phyloP scores from a whole-genome alignment of 2,888 invertebrate species.

The Cerastis rubricosa region DNA sequence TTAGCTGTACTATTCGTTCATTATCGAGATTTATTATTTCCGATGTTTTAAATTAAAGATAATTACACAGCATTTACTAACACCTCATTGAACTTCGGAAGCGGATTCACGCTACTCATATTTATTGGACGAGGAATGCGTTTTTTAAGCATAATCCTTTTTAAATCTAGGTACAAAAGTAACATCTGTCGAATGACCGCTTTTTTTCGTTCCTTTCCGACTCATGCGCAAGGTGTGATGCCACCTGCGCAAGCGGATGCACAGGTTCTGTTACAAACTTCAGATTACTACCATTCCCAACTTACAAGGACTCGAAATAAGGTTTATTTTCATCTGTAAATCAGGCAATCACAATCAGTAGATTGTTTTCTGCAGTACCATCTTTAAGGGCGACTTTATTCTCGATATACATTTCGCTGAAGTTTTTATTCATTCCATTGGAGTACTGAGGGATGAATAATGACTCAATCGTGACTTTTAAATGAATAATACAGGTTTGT shows the following conservation, averaged over 20 bases:
- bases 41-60: slow-evolving; percentile 44
- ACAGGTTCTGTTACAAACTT: slow-evolving; percentile 52
- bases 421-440: slow-evolving; percentile 59
- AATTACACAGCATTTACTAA: slow-evolving; percentile 37
- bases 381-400: slow-evolving; percentile 51
- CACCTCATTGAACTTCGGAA: slow-evolving; percentile 39
- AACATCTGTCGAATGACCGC: slow-evolving; percentile 71
- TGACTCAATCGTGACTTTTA: slow-evolving; percentile 70
- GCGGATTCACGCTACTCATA: slow-evolving; percentile 42
- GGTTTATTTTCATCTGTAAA: slow-evolving; percentile 38
- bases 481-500: slow-evolving; percentile 55
- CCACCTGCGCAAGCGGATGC: slow-evolving; percentile 78
- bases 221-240: slow-evolving; percentile 77
- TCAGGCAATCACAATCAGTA: not conserved
- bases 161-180: slow-evolving; percentile 57
- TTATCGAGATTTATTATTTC: slow-evolving; percentile 48
- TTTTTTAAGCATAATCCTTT: slow-evolving; percentile 50
- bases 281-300: slow-evolving; percentile 7
- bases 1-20: slow-evolving; percentile 48
- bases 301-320: slow-evolving; percentile 23
- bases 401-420: slow-evolving; percentile 40
- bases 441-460: slow-evolving; percentile 63
- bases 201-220: slow-evolving; percentile 68
- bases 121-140: slow-evolving; percentile 12
- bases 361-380: slow-evolving; percentile 31